Conservation (phyloP, 2,797 vertebrate species). For the Pitangus sulphuratus region DNA sequence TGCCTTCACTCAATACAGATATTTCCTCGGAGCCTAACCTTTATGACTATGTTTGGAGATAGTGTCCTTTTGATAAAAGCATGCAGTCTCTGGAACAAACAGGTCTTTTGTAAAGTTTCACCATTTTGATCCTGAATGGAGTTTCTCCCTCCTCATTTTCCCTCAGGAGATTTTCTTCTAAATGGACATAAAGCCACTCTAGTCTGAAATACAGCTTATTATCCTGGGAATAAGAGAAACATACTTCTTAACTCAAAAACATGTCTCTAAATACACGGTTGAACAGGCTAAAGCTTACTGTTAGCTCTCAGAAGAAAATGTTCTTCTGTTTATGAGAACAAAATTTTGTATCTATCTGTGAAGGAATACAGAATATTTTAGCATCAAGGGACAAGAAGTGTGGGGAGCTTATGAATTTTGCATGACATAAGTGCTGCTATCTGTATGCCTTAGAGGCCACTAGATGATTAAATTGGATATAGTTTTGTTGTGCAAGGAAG, state of each 20-base stretch:
- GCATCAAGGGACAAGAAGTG: slow-evolving; percentile 28
- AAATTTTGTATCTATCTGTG: slow-evolving; percentile 46
- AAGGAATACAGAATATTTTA: slow-evolving; percentile 47
- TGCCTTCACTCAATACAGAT: background rate
- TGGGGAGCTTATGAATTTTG: slow-evolving; percentile 47
- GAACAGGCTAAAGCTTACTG: slow-evolving; percentile 31
- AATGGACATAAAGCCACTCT: slow-evolving; percentile 68
- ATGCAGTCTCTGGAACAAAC: slow-evolving; percentile 57
- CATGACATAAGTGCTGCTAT: slow-evolving; percentile 7
- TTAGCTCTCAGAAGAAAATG: slow-evolving; percentile 54
- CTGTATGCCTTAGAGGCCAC: slow-evolving; percentile 25
- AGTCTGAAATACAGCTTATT: slow-evolving; percentile 65
- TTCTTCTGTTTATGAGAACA: slow-evolving; percentile 45
- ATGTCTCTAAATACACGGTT: slow-evolving; percentile 36
- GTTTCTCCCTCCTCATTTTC: slow-evolving; percentile 52
- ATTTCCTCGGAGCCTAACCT: slow-evolving; percentile 31
- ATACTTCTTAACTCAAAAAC: slow-evolving; percentile 46
- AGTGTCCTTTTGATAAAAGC: slow-evolving; percentile 43
- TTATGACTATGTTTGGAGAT: slow-evolving; percentile 23
- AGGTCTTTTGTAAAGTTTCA: slow-evolving; percentile 60
- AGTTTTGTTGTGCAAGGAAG: background rate
- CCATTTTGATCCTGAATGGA: slow-evolving; percentile 60
- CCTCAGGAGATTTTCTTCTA: slow-evolving; percentile 63
- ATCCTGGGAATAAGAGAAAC: slow-evolving; percentile 56
- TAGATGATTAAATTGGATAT: slow-evolving; percentile 26